These are phyloP conservation scores for Lagria hirta DNA, from an alignment of 2,888 invertebrate genomes.

Conservation along the genomic window DNA sequence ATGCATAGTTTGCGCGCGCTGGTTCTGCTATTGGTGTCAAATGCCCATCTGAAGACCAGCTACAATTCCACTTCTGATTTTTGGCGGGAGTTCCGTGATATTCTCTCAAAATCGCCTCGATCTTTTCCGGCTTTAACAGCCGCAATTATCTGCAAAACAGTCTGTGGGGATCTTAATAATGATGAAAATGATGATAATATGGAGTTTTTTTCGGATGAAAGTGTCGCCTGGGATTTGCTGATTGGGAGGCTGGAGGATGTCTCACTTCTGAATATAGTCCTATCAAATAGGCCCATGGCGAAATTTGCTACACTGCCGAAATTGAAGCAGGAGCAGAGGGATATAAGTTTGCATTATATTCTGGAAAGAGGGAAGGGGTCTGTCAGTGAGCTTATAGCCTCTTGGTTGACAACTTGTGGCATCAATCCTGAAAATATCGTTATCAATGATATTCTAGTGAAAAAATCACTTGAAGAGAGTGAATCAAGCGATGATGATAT, in stretches of 20 bases:
- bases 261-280: conserved; percentile 73
- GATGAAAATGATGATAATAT: conserved; percentile 48
- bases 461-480: conserved; percentile 31
- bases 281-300: conserved; percentile 57
- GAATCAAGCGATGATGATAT: conserved; percentile 18
- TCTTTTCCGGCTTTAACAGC: conserved; percentile 79
- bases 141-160: conserved; percentile 79
- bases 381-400: conserved; percentile 85
- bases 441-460: conserved; percentile 55
- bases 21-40: conserved; percentile 65
- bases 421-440: conserved; percentile 66
- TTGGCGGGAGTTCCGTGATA: conserved; percentile 78
- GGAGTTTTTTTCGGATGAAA: conserved; percentile 75
- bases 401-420: conserved; percentile 79
- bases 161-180: conserved; percentile 55
- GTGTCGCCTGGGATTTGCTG: conserved; percentile 82
- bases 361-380: conserved; percentile 71
- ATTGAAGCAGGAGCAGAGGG: conserved; percentile 59
- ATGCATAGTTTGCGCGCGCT: conserved; percentile 70
- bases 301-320: conserved; percentile 55
- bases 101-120: conserved; percentile 71
- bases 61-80: conserved; percentile 74
- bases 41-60: conserved; percentile 60
- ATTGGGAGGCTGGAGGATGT: conserved; percentile 89
- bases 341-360: conserved; percentile 68